Evolutionary conservation across 2,888 invertebrate genomes (phyloP).

Genomic region (Oegoconia quadripuncta): DNA sequence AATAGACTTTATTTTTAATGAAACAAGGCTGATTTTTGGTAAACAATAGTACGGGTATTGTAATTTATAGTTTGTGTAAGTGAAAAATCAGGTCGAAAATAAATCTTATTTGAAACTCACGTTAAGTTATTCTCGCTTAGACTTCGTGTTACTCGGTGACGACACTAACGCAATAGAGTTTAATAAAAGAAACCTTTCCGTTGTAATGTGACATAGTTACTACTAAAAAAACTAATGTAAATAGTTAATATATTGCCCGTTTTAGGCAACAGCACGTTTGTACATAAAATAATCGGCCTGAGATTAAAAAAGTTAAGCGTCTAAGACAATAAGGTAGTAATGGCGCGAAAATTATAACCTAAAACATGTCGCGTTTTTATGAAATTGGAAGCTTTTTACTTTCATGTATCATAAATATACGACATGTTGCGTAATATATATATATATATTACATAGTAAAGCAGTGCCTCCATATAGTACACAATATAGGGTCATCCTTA

Average conservation of each 20-base stretch:
- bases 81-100: slow-evolving; percentile 35
- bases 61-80: slow-evolving; percentile 35
- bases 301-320: slow-evolving; percentile 35
- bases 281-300: slow-evolving; percentile 46
- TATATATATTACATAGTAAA: slow-evolving; percentile 12
- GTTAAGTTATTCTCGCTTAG: slow-evolving; percentile 55
- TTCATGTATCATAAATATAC: slow-evolving; percentile 14
- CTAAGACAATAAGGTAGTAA: slow-evolving; percentile 52
- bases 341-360: slow-evolving; percentile 17
- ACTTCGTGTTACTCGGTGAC: slow-evolving; percentile 8
- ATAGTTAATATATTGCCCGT: slow-evolving; percentile 42
- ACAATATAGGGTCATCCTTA: slow-evolving; percentile 24
- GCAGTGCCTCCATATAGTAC: slow-evolving; percentile 51
- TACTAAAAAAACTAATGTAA: slow-evolving; percentile 31
- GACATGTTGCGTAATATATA: slow-evolving; percentile 12
- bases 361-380: slow-evolving; percentile 3
- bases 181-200: not conserved
- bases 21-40: slow-evolving; percentile 65
- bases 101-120: slow-evolving; percentile 31
- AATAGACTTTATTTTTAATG: slow-evolving; percentile 70
- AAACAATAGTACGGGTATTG: slow-evolving; percentile 66
- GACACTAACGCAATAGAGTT: slow-evolving; percentile 1
- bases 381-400: not conserved
- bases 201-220: not conserved
- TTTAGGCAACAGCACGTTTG: slow-evolving; percentile 35